Conservation (phyloP, 2,797 vertebrate genomes). For the Muraenolepis orangiensis region DNA sequence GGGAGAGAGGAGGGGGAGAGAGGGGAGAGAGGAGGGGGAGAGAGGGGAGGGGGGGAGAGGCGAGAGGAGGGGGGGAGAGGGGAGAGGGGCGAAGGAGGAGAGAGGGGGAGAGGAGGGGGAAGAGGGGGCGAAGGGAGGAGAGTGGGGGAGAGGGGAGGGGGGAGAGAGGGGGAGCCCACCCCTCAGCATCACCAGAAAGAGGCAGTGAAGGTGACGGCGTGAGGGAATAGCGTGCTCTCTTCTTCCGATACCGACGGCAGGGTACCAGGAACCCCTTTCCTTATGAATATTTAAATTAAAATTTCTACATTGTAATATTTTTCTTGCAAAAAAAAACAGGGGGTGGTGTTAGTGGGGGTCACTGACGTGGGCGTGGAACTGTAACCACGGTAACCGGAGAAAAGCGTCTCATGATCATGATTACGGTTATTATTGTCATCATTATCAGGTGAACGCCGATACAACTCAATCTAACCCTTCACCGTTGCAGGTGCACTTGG, state of each 20-base stretch:
- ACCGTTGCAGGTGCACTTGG: too few relatives aligned
- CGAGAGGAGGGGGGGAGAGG: conserved; percentile 49
- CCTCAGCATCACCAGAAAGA: conserved; percentile 49
- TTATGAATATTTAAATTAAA: conserved; percentile 77
- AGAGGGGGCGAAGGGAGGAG: too few relatives aligned
- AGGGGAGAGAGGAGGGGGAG: conserved; percentile 50
- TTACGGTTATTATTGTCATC: too few relatives aligned
- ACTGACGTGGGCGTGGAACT: neutral
- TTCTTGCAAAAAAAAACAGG: neutral
- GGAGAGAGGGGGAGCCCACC: conserved; percentile 48
- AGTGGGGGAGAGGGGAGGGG: conserved; percentile 49
- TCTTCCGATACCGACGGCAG: conserved; percentile 50
- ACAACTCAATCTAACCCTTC: too few relatives aligned
- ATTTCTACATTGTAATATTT: conserved; percentile 43
- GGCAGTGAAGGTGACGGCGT: conserved; percentile 63
- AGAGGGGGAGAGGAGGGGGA: conserved; percentile 49
- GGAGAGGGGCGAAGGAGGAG: too few relatives aligned
- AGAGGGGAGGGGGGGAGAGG: conserved; percentile 52
- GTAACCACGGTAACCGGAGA: neutral
- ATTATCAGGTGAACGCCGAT: too few relatives aligned
- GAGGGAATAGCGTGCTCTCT: conserved; percentile 65
- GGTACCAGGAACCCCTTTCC: conserved; percentile 61
- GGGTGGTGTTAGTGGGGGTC: neutral
- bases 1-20: too few relatives aligned
- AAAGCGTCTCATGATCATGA: too few relatives aligned